Evolutionary conservation across 2,888 invertebrate species (phyloP).

Genomic region (Stenolophus ochropezus): DNA sequence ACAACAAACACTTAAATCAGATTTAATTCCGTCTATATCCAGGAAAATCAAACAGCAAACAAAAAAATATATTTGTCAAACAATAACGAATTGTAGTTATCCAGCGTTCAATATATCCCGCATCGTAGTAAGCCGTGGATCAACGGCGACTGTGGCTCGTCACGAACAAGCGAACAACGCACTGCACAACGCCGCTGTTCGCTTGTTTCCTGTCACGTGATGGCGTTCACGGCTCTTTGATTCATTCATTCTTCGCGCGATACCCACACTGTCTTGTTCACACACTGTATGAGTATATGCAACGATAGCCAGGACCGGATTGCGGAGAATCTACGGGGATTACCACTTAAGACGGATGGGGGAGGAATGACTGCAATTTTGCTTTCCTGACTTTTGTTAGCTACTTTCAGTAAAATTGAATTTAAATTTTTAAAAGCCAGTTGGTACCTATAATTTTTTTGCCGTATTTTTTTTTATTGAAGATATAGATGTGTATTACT

Average conservation of each 20-base stretch:
- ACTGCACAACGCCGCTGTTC: slow-evolving; percentile 14
- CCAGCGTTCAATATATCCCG: neutral
- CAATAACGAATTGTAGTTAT: slow-evolving; percentile 30
- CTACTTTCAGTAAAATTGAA: no score
- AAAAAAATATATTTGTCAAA: slow-evolving; percentile 39
- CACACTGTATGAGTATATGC: slow-evolving; percentile 3
- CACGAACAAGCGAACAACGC: slow-evolving; percentile 40
- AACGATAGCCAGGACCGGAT: neutral
- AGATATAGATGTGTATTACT: no score
- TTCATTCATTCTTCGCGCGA: slow-evolving; percentile 54
- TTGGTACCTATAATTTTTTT: no score
- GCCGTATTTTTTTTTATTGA: no score
- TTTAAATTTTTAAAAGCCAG: no score
- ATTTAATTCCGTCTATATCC: slow-evolving; percentile 4
- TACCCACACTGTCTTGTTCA: slow-evolving; percentile 31
- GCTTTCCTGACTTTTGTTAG: no score
- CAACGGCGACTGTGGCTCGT: neutral
- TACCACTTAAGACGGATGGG: no score
- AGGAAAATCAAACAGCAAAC: slow-evolving; percentile 2
- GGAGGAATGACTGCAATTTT: no score
- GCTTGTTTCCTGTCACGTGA: slow-evolving; percentile 58
- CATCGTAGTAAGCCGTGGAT: slow-evolving; percentile 36
- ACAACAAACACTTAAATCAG: neutral
- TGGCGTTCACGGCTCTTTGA: slow-evolving; percentile 55
- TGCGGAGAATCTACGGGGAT: neutral